Evolutionary conservation across 92 coral and sea anemone genomes (phyloP), one percentile per base, ranked within the genome.

Genomic region (Metridium senile): DNA sequence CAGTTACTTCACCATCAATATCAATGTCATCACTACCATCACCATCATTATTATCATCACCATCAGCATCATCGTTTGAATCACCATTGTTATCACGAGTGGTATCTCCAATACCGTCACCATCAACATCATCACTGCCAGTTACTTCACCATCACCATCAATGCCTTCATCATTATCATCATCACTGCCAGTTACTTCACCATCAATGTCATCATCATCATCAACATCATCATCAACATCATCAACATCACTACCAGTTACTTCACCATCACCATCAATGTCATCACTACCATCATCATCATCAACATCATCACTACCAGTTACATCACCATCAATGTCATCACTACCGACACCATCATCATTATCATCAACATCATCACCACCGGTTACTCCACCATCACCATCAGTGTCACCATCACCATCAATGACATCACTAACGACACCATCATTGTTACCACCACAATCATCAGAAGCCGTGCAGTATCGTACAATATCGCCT

Each of bases 111-210:
- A 4, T 11, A 33, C 21, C 54, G 16, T 21, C 74, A 68, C 2
- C 33, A 76, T 26, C 64, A 45, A 0, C 46, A 77, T 67, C 65
- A 68, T 45, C 82, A 33, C 49, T 66, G 23, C 52, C 69, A 52
- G 21, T 26, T 0, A 33, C 82, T 29, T 47, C 56, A 77, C 0
- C 58, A 43, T 2, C 25, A 49, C 33, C 9, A n/a, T 21, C 51
- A 64, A 11, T 54, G 59, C 26, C 11, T 11, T 35, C 26, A 29
- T 1, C 26, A 26, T 28, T 43, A 3, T 25, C 70, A 33, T 13
- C 80, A 58, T 19, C 33, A 35, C 27, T 61, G 27, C 33, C 26
- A 29, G 1, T 28, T 2, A 33, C 68, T 1, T 34, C 80, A 58
- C 10, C 80, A 58, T 9, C 33, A 35, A 23, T 23, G 9, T 20